These are phyloP conservation scores for Ptychoptera albimana DNA, from an alignment of 2,888 invertebrate genomes.

Conservation along the genomic window DNA sequence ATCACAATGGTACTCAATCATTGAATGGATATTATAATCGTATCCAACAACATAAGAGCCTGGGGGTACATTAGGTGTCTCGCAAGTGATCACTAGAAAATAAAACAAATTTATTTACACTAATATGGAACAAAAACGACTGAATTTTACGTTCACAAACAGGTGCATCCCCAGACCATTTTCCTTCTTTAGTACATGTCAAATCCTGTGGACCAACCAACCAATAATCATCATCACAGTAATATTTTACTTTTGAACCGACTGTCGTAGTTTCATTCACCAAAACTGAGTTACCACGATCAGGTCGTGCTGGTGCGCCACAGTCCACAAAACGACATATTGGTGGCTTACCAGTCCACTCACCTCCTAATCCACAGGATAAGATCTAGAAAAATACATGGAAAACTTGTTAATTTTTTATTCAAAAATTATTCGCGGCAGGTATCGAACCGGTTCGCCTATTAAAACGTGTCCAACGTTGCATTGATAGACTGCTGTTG, in stretches of 20 bases:
- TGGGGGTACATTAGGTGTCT: conserved; percentile 69
- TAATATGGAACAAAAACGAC: background rate
- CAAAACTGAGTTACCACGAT: conserved; percentile 55
- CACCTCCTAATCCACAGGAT: conserved; percentile 71
- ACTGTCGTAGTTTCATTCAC: conserved; percentile 70
- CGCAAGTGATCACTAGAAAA: conserved; percentile 63
- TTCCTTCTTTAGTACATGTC: conserved; percentile 65
- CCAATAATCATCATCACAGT: conserved; percentile 72
- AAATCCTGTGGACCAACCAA: conserved; percentile 51
- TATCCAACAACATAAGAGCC: conserved; percentile 80
- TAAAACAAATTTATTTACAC: conserved; percentile 10
- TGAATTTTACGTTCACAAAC: conserved; percentile 75
- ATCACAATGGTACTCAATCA: conserved; percentile 78
- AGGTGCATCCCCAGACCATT: conserved; percentile 74
- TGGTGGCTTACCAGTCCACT: conserved; percentile 66
- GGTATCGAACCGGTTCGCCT: conserved; percentile 52
- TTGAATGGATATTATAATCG: conserved; percentile 76
- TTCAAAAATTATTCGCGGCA: background rate
- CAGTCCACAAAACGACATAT: conserved; percentile 77
- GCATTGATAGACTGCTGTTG: conserved; percentile 65
- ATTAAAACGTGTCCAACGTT: conserved; percentile 70
- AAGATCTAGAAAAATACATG: conserved; percentile 39
- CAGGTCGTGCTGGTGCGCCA: conserved; percentile 63
- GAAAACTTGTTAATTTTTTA: background rate
- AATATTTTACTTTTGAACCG: conserved; percentile 61